phyloP scores from a whole-genome alignment of 2,113 vertebrate genomes.

The Stegastes partitus region DNA sequence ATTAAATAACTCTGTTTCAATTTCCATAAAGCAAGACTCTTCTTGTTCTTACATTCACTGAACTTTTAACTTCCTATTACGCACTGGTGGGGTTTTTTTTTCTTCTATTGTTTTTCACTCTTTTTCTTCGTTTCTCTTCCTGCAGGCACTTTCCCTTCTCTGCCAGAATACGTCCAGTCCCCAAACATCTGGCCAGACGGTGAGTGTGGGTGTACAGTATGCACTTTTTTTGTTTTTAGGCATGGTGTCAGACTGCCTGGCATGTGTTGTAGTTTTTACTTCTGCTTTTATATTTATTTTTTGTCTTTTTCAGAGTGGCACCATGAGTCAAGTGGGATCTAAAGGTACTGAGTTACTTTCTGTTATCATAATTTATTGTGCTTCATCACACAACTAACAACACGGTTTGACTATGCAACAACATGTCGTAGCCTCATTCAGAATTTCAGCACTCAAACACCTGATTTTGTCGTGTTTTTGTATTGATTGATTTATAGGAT shows the following conservation, averaged over 20 bases:
- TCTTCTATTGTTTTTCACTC: background rate
- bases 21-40: background rate
- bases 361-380: background rate
- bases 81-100: background rate
- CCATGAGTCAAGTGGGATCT: background rate
- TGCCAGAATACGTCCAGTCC: conserved; percentile 42
- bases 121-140: background rate
- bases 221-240: accelerated
- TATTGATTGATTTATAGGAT: background rate
- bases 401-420: too few relatives aligned
- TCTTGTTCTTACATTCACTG: conserved; percentile 3
- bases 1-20: background rate
- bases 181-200: conserved; percentile 4
- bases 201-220: background rate
- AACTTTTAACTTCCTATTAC: background rate
- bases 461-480: background rate
- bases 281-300: too few relatives aligned
- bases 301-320: conserved; percentile 41
- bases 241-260: accelerated
- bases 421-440: too few relatives aligned
- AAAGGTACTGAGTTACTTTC: conserved; percentile 18
- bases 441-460: background rate
- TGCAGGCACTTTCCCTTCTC: conserved; percentile 26
- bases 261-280: background rate
- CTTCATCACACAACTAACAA: background rate